These are phyloP conservation scores for Metalampra italica DNA, from an alignment of 2,888 invertebrate genomes.

Conservation along the genomic window DNA sequence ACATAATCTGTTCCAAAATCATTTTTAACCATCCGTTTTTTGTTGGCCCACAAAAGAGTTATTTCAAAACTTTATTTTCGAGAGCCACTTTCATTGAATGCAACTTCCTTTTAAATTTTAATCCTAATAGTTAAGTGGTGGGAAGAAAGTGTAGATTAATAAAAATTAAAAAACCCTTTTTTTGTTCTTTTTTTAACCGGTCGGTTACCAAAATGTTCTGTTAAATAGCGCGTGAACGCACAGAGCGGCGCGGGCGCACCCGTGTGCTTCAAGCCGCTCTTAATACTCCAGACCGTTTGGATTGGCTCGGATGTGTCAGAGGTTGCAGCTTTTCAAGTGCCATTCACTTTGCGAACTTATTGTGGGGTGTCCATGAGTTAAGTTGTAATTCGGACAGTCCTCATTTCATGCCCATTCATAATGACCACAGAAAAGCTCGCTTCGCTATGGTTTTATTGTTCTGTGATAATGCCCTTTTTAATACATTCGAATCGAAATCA, in stretches of 20 bases:
- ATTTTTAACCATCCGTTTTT: conserved; percentile 18
- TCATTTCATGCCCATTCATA: background rate
- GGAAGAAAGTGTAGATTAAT: conserved; percentile 9
- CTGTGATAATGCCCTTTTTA: no score
- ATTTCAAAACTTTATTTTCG: conserved; percentile 18
- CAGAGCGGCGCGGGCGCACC: background rate
- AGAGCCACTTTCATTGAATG: conserved; percentile 13
- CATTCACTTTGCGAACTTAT: conserved; percentile 23
- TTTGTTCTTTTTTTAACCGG: conserved; percentile 4
- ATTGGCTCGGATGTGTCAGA: conserved; percentile 15
- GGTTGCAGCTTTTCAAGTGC: conserved; percentile 18
- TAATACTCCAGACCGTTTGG: background rate
- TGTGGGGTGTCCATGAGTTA: conserved; percentile 2
- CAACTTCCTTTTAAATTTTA: conserved; percentile 16
- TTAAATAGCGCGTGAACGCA: conserved; percentile 45
- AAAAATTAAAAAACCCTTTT: background rate
- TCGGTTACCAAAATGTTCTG: conserved; percentile 4
- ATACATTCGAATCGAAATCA: no score
- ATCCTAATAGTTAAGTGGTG: conserved; percentile 10
- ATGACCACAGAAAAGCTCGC: no score
- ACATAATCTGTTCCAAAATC: conserved; percentile 28
- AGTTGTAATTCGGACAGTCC: conserved; percentile 5
- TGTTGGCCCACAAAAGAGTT: conserved; percentile 13
- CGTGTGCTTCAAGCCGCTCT: conserved; percentile 14
- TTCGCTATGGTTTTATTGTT: no score